These are phyloP conservation scores for Caerostris extrusa DNA, from an alignment of 1,140 invertebrate genomes.

Conservation along the genomic window DNA sequence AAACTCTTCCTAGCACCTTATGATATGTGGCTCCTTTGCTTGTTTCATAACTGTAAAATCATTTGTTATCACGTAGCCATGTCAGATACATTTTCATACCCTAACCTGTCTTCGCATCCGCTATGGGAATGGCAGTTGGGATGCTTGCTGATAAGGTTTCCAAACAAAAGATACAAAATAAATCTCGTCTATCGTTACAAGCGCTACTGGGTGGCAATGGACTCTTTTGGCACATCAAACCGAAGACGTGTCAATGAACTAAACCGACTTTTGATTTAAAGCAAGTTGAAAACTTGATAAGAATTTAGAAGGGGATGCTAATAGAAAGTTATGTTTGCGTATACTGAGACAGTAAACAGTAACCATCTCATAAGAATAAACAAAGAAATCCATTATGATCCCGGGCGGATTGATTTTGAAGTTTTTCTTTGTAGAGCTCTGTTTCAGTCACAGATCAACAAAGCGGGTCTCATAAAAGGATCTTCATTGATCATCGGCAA, in stretches of 20 bases:
- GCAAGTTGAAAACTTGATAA: background rate
- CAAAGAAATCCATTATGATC: background rate
- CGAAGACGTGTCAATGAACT: constrained; percentile 15
- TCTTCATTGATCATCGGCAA: background rate
- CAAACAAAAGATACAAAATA: constrained; percentile 4
- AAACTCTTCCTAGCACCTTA: background rate
- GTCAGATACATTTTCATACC: background rate
- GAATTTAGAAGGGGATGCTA: background rate
- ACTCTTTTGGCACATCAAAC: background rate
- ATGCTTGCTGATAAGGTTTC: background rate
- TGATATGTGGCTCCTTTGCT: background rate
- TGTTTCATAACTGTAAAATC: background rate
- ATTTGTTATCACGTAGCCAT: background rate
- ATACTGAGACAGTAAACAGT: background rate
- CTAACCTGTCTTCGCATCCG: too few relatives aligned
- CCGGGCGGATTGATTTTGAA: background rate
- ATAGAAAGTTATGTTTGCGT: background rate
- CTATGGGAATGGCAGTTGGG: background rate
- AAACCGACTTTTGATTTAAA: background rate
- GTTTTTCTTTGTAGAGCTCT: background rate
- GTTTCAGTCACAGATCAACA: background rate
- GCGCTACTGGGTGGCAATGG: background rate
- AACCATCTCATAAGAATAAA: background rate
- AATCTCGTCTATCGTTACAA: background rate
- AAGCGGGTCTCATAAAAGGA: background rate